Conservation (phyloP, 2,113 vertebrate species). For the Menura novaehollandiae region DNA sequence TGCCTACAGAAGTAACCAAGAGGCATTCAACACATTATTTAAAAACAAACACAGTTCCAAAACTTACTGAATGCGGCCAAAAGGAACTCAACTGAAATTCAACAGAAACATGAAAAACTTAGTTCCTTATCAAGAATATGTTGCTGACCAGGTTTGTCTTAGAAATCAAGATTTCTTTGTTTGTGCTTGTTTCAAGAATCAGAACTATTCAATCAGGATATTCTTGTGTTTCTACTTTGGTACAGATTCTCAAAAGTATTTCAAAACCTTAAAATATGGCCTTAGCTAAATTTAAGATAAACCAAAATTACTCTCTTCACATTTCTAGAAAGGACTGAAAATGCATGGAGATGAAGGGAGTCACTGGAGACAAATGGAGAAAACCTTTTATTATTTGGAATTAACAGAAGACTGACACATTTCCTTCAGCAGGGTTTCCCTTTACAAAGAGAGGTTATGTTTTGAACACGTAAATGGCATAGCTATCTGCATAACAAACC, state of each 20-base stretch:
- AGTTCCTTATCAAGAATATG: background rate
- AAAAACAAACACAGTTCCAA: background rate
- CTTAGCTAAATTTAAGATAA: background rate
- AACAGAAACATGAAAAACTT: background rate
- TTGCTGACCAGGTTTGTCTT: background rate
- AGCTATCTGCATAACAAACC: background rate
- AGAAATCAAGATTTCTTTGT: background rate
- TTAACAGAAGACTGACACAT: background rate
- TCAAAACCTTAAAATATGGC: background rate
- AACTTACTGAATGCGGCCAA: background rate
- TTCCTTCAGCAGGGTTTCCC: background rate
- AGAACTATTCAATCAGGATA: background rate
- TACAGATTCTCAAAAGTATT: background rate
- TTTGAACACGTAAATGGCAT: background rate
- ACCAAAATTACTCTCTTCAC: background rate
- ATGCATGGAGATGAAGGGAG: background rate
- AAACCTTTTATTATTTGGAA: background rate
- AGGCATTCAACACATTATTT: background rate
- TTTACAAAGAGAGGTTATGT: background rate
- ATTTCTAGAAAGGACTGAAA: background rate
- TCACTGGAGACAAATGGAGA: background rate
- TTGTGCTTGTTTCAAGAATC: background rate
- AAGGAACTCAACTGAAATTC: background rate
- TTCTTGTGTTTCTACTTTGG: background rate
- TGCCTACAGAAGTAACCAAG: background rate